These are phyloP conservation scores for Acleris cristana DNA, from an alignment of 2,888 invertebrate species.

Conservation along the genomic window DNA sequence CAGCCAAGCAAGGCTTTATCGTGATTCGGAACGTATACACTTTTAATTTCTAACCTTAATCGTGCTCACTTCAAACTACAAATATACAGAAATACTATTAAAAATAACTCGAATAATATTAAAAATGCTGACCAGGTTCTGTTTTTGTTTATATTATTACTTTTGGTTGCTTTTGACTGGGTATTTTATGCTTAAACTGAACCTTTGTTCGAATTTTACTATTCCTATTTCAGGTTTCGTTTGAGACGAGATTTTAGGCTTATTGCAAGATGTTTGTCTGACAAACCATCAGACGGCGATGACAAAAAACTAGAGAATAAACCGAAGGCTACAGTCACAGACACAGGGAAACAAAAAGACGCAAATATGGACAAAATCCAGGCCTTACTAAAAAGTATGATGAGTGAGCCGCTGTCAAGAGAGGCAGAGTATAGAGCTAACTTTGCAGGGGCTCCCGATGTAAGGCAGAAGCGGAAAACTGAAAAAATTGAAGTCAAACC, in stretches of 20 bases:
- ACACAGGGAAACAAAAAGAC: slow-evolving; percentile 50
- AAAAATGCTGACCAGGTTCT: slow-evolving; percentile 53
- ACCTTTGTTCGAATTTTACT: neutral
- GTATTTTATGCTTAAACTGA: slow-evolving; percentile 44
- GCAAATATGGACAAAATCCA: slow-evolving; percentile 72
- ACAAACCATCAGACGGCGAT: slow-evolving; percentile 63
- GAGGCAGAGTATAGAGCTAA: slow-evolving; percentile 67
- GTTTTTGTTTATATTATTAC: neutral
- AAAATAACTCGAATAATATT: neutral
- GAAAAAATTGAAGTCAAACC: slow-evolving; percentile 64
- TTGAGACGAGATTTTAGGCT: slow-evolving; percentile 56
- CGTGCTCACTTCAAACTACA: neutral
- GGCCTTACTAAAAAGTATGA: slow-evolving; percentile 70
- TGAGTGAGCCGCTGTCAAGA: slow-evolving; percentile 67
- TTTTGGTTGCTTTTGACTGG: slow-evolving; percentile 41
- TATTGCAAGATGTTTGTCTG: slow-evolving; percentile 57
- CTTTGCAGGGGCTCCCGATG: slow-evolving; percentile 67
- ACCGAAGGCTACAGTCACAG: slow-evolving; percentile 43
- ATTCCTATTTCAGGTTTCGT: slow-evolving; percentile 51
- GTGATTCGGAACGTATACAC: slow-evolving; percentile 2
- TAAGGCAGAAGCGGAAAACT: slow-evolving; percentile 51
- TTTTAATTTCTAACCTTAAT: neutral
- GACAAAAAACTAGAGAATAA: slow-evolving; percentile 52
- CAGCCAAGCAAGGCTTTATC: neutral
- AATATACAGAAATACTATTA: neutral